A percentile compares a stretch with the other conserved stretches of the same genome.
Evolutionary conservation across 1,140 invertebrate species (phyloP).

Genomic region (Hylaeus volcanicus): DNA sequence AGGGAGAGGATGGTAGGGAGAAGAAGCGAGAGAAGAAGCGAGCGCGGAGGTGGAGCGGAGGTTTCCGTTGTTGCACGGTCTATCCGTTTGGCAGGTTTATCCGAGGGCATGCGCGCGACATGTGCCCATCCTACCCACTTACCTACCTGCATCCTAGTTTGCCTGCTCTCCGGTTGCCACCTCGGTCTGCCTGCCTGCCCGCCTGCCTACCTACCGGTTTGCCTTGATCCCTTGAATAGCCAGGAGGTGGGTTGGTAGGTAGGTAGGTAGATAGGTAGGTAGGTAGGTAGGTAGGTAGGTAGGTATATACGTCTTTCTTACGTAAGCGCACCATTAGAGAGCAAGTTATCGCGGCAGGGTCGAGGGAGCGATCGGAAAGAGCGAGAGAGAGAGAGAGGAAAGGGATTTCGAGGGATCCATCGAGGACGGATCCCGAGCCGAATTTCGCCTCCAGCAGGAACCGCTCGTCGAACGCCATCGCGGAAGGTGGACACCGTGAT

Average conservation of each 20-base stretch:
- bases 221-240: conserved; percentile 70
- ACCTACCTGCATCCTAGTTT: conserved; percentile 53
- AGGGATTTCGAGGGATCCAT: conserved; percentile 13
- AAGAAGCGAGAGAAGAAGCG: neutral
- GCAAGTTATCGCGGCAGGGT: conserved; percentile 42
- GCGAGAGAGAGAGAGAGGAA: neutral
- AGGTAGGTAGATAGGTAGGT: conserved; percentile 38
- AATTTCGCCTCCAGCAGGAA: neutral
- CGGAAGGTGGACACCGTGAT: neutral
- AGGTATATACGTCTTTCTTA: conserved; percentile 58
- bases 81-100: conserved; percentile 51
- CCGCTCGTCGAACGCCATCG: neutral
- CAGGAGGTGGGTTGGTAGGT: conserved; percentile 58
- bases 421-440: neutral
- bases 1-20: too few species aligned
- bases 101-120: conserved; percentile 31
- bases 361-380: conserved; percentile 7
- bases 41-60: conserved; percentile 7
- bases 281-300: conserved; percentile 44
- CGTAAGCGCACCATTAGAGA: conserved; percentile 54
- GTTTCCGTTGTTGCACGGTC: conserved; percentile 44
- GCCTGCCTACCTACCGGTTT: conserved; percentile 58
- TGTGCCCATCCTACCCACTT: conserved; percentile 54
- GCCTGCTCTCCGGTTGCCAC: conserved; percentile 22
- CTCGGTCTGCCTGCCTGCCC: conserved; percentile 23